Base-by-base conservation (phyloP, 2,888 invertebrate genomes). In the Unio delphinus region DNA sequence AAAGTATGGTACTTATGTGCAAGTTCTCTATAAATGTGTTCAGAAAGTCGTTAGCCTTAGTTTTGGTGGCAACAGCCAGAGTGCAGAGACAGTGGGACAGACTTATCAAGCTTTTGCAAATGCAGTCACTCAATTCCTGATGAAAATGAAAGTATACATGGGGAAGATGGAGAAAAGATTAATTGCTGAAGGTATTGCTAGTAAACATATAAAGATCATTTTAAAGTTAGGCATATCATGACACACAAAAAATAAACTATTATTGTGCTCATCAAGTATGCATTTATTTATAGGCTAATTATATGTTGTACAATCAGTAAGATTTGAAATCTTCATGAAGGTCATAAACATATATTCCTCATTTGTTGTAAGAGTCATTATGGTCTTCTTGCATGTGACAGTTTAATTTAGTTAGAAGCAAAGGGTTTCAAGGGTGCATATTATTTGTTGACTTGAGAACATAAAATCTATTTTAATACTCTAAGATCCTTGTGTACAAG, bases 81-180 rank as follows among this genome's bases (percentile, higher is more conserved):
- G 55, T 8, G 56, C 65, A 15, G 58, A 34, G 17, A 60, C 61
- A 28, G 64, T 73, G 5, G 76, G 80, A 54, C 87, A 85, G 75
- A 89, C 88, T 0, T 86, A 86, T 69, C 85, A 87, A 69, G 84
- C 88, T 2, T 89, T 87, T 72, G 83, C 84, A 20, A 68, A 78
- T 18, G 76, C 83, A 7, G 64, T 88, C 26, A 77, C 84, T 17
- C 67, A 79, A 56, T 86, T 86, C 65, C 74, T 88, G 62, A 68
- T 80, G 61, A 75, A 75, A 28, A 77, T 86, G 67, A 79, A 77
- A 57, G 67, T 65, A 18, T 70, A 81, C 15, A 67, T 88, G 64
- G 75, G 78, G 0, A 34, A 45, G 6, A 62, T 85, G 26, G 88
- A 89, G 71, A 78, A 81, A 55, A 75, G 71, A 57, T 76, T 85